Conservation (phyloP, 2,797 vertebrate genomes). For the Propithecus deckenii region DNA sequence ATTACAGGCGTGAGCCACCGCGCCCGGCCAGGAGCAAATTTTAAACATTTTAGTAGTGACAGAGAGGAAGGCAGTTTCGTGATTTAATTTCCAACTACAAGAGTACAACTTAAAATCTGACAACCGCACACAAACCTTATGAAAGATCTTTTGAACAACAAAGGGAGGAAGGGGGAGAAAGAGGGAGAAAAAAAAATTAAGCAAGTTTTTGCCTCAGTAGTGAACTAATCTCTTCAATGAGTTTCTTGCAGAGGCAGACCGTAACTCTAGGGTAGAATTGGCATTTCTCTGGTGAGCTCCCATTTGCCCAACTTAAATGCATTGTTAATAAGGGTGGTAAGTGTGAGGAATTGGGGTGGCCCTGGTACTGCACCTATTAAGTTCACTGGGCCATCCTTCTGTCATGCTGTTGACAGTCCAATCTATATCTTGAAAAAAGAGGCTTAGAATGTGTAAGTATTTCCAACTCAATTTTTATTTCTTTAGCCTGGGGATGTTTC, state of each 20-base stretch:
- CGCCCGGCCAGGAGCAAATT: conserved; percentile 38
- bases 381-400: not conserved
- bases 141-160: not conserved
- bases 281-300: not conserved
- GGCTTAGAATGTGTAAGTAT: not conserved
- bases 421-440: not conserved
- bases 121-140: not conserved
- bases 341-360: not conserved
- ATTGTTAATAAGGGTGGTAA: not conserved
- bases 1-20: too few species aligned
- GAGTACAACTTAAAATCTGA: conserved; percentile 45
- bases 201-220: not conserved
- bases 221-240: conserved; percentile 61
- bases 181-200: not conserved
- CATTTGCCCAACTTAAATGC: not conserved
- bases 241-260: not conserved
- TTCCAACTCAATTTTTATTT: not conserved
- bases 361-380: not conserved
- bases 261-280: not conserved
- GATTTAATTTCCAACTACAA: conserved; percentile 45
- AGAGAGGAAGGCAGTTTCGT: not conserved
- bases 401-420: not conserved
- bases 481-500: not conserved
- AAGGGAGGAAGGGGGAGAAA: conserved; percentile 28
- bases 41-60: conserved; percentile 48